Evolutionary conservation across 2,888 invertebrate genomes (phyloP).

Genomic region (Nysson spinosus): DNA sequence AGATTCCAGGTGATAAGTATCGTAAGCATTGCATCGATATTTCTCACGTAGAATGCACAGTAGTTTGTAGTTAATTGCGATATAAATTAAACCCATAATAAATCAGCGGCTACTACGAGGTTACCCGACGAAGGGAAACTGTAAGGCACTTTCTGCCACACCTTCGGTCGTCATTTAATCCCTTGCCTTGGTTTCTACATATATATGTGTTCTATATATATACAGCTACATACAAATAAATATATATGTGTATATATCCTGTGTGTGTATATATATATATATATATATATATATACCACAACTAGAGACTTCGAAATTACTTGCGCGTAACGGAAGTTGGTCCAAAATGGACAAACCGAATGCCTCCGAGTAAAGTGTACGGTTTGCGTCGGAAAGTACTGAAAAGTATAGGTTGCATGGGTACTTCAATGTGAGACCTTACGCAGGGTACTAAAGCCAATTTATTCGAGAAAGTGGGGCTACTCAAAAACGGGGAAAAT

Average conservation of each 20-base stretch:
- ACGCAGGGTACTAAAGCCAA: constrained; percentile 5
- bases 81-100: constrained; percentile 50
- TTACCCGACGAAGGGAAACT: constrained; percentile 46
- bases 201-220: not conserved
- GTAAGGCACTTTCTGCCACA: constrained; percentile 22
- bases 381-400: constrained; percentile 1
- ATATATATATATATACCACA: not conserved
- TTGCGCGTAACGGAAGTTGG: constrained; percentile 51
- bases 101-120: constrained; percentile 44
- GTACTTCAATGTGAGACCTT: constrained; percentile 46
- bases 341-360: constrained; percentile 44
- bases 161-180: constrained; percentile 55
- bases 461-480: constrained; percentile 2
- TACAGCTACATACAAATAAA: no score
- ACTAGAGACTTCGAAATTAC: constrained; percentile 48
- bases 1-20: constrained; percentile 16
- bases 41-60: constrained; percentile 37
- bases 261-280: not conserved
- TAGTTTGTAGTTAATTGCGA: constrained; percentile 58
- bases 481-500: constrained; percentile 40
- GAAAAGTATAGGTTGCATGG: not conserved
- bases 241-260: not conserved
- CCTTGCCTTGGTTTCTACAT: constrained; percentile 22
- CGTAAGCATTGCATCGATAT: constrained; percentile 46
- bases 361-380: not conserved